These are phyloP conservation scores for Silurus asotus DNA, from an alignment of 2,113 vertebrate genomes.

Conservation along the genomic window DNA sequence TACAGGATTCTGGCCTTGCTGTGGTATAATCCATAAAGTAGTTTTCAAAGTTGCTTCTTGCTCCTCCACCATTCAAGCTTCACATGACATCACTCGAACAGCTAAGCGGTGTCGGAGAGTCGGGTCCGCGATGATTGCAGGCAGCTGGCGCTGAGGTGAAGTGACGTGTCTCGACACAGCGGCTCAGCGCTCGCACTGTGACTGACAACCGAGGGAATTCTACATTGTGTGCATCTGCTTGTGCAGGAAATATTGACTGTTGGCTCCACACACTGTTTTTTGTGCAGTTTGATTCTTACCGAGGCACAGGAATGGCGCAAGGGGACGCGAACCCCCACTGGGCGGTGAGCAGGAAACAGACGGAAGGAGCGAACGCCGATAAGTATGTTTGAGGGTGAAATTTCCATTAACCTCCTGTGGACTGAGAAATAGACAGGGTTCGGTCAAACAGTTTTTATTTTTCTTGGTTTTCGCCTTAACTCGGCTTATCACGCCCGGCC, in stretches of 20 bases:
- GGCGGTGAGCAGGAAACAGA: constrained; percentile 6
- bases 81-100: not conserved
- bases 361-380: constrained; percentile 30
- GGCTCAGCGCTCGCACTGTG: constrained; percentile 18
- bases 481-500: constrained; percentile 13
- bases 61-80: constrained; percentile 26
- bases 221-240: constrained; percentile 18
- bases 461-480: constrained; percentile 19
- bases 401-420: constrained; percentile 44
- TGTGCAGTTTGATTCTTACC: constrained; percentile 9
- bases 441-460: constrained; percentile 7
- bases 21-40: not conserved
- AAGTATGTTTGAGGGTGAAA: constrained; percentile 36
- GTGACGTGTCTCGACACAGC: constrained; percentile 38
- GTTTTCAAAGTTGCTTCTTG: not conserved
- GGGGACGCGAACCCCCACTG: constrained; percentile 7
- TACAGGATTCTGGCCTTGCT: not conserved
- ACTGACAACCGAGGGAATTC: constrained; percentile 30
- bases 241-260: constrained; percentile 14
- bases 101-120: constrained; percentile 15
- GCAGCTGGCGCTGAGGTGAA: constrained; percentile 41
- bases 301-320: not conserved
- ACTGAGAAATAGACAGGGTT: constrained; percentile 27
- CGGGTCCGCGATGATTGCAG: constrained; percentile 29
- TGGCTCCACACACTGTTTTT: constrained; percentile 4